Conservation (phyloP, 2,888 invertebrate species). For the Drosophila robusta region DNA sequence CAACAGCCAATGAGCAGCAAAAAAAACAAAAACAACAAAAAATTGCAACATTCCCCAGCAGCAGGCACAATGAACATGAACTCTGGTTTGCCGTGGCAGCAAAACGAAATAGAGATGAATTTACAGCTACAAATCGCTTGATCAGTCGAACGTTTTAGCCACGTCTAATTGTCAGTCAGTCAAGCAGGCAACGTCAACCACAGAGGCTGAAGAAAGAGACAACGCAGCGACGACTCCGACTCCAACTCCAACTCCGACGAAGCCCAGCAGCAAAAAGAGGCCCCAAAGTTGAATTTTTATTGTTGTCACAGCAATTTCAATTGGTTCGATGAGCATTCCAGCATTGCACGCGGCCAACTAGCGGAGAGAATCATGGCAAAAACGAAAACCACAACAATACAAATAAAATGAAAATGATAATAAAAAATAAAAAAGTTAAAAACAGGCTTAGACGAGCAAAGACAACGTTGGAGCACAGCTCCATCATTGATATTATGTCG, state of each 20-base stretch:
- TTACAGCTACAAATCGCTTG: conserved; percentile 84
- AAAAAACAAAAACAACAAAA: conserved; percentile 32
- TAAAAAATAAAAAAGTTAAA: conserved; percentile 31
- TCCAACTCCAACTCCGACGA: conserved; percentile 1
- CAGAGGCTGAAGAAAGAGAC: conserved; percentile 23
- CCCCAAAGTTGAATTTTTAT: conserved; percentile 83
- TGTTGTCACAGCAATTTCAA: conserved; percentile 84
- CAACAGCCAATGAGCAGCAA: conserved; percentile 32
- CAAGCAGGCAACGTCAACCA: conserved; percentile 54
- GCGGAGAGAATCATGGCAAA: conserved; percentile 45
- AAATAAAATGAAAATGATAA: conserved; percentile 33
- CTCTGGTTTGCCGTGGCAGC: conserved; percentile 50
- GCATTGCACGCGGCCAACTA: conserved; percentile 79
- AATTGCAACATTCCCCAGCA: conserved; percentile 66
- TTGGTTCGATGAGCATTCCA: conserved; percentile 84
- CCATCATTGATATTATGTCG: conserved; percentile 84
- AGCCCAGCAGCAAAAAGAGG: conserved; percentile 60
- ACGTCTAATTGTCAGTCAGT: conserved; percentile 81
- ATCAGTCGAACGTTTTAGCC: conserved; percentile 81
- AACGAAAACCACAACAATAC: conserved; percentile 23
- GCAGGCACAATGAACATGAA: conserved; percentile 58
- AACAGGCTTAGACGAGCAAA: conserved; percentile 58
- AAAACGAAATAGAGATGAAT: conserved; percentile 79
- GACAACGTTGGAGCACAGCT: conserved; percentile 52
- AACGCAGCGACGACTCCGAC: neutral